Evolutionary conservation across 1,140 invertebrate species (phyloP).

Genomic region (Pygmarrhopalites habei): DNA sequence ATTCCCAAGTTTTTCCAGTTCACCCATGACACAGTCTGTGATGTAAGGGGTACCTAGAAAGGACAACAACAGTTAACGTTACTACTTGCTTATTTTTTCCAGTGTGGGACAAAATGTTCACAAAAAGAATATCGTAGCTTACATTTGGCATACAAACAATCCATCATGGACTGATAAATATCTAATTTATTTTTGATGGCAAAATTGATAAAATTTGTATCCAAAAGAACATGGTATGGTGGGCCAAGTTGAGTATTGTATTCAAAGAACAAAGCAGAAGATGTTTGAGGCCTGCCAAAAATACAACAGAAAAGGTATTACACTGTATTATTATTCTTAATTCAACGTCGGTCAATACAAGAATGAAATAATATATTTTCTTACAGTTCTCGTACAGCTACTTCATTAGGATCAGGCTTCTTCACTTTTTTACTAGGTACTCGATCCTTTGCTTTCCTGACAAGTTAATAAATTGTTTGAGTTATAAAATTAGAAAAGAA

Average conservation of each 20-base stretch:
- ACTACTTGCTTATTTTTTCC: no score
- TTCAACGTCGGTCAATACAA: no score
- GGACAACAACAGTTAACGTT: no score
- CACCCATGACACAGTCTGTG: conserved; percentile 97
- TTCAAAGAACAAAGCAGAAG: conserved; percentile 91
- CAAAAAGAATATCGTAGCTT: no score
- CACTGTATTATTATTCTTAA: no score
- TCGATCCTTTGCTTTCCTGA: conserved; percentile 57
- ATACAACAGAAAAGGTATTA: no score
- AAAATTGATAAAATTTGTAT: conserved; percentile 99
- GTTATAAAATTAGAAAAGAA: conserved; percentile 14
- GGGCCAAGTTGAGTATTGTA: conserved; percentile 99
- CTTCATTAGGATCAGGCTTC: conserved; percentile 59
- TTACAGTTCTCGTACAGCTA: conserved; percentile 71
- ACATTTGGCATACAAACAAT: conserved; percentile 97
- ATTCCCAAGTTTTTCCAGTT: conserved; percentile 92
- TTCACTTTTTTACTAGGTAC: conserved; percentile 60
- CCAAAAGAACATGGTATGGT: conserved; percentile 92
- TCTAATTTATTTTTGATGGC: conserved; percentile 98
- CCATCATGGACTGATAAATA: conserved; percentile 96
- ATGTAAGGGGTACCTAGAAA: conserved; percentile 80
- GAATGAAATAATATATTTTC: no score
- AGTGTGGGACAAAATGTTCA: no score
- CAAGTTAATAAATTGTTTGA: conserved; percentile 20
- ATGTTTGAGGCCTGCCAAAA: conserved; percentile 68